These are phyloP conservation scores for Spatulosminthurus flaviceps DNA, from an alignment of 2,888 invertebrate genomes.

Conservation along the genomic window DNA sequence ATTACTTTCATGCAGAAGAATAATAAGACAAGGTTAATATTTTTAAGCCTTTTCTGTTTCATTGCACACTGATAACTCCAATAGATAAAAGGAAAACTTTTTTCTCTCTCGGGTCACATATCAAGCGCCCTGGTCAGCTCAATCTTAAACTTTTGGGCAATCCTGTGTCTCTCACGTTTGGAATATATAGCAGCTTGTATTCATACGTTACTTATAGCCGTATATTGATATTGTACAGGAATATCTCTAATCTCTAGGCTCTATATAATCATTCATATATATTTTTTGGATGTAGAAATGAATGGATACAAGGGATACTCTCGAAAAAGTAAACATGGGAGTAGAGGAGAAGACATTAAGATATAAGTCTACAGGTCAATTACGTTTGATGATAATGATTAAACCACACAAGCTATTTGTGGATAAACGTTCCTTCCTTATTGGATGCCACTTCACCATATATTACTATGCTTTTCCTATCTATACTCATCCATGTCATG, in stretches of 20 bases:
- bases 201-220: too few species aligned
- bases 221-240: too few species aligned
- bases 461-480: too few species aligned
- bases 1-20: too few species aligned
- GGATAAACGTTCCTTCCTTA: too few species aligned
- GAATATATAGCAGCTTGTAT: too few species aligned
- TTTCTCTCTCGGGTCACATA: neutral
- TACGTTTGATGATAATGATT: conserved; percentile 3
- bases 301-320: neutral
- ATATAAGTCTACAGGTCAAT: neutral
- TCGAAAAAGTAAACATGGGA: neutral
- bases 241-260: too few species aligned
- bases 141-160: neutral
- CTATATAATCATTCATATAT: too few species aligned
- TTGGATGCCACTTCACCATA: too few species aligned
- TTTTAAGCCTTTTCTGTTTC: conserved; percentile 9
- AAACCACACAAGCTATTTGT: neutral
- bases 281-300: too few species aligned
- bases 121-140: neutral
- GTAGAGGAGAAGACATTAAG: neutral
- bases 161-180: too few species aligned
- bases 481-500: too few species aligned
- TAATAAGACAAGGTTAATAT: neutral
- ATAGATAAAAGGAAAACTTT: neutral
- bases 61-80: conserved; percentile 1